Evolutionary conservation across 2,113 vertebrate species (phyloP).

Genomic region (Odocoileus virginianus): DNA sequence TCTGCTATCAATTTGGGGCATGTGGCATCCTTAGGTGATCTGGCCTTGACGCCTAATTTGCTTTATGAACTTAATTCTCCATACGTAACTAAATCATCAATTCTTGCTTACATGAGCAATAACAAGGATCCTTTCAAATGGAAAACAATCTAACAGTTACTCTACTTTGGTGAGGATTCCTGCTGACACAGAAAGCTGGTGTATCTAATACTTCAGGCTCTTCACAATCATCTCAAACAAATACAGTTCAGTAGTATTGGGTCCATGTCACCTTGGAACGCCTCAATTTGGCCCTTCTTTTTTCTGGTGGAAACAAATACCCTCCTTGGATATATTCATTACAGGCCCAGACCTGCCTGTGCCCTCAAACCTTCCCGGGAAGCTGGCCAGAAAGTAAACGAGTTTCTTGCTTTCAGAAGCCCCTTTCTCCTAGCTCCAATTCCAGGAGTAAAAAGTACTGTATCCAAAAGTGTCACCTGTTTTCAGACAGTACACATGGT

Average conservation of each 20-base stretch:
- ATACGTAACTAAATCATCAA: background rate
- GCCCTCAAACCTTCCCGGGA: background rate
- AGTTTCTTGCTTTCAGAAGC: background rate
- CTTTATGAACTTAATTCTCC: constrained; percentile 5
- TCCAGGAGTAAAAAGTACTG: background rate
- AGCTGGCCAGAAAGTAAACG: background rate
- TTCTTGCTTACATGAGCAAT: background rate
- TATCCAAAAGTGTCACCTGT: background rate
- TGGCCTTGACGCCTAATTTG: background rate
- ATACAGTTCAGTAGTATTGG: background rate
- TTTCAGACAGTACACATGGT: background rate
- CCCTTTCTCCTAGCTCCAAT: background rate
- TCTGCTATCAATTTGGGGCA: background rate
- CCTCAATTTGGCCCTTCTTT: background rate
- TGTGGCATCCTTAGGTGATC: background rate
- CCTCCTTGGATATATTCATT: background rate
- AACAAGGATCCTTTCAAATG: background rate
- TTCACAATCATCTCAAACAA: background rate
- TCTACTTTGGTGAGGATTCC: background rate
- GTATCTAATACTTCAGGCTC: background rate
- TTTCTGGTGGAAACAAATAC: background rate
- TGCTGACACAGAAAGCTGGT: background rate
- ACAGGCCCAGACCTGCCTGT: background rate
- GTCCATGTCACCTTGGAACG: background rate
- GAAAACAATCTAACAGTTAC: background rate